A percentile compares a stretch with the other conserved stretches of the same genome.
phyloP scores from a whole-genome alignment of 1,140 invertebrate genomes.

The Pseudomyrmex dendroicus region DNA sequence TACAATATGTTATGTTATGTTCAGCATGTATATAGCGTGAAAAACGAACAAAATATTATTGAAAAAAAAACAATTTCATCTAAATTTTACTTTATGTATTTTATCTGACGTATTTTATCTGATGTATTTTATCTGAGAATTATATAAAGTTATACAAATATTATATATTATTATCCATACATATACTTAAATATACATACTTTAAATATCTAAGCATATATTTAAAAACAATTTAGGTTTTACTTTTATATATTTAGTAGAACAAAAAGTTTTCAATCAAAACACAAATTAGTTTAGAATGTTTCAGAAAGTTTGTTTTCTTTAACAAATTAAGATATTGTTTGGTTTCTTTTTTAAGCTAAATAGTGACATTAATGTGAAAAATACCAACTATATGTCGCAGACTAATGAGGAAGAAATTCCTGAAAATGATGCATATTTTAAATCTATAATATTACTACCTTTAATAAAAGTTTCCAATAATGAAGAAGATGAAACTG shows the following conservation, averaged over 20 bases:
- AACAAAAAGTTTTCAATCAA: not conserved
- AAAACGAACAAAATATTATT: too few species aligned
- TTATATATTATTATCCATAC: too few species aligned
- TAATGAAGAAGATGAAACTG: conserved; percentile 92
- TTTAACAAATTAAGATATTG: not conserved
- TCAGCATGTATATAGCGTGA: too few species aligned
- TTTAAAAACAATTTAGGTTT: not conserved
- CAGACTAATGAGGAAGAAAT: conserved; percentile 77
- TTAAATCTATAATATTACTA: conserved; percentile 90
- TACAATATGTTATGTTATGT: too few species aligned
- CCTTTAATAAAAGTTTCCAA: conserved; percentile 91
- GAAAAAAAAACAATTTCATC: too few species aligned
- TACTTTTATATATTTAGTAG: not conserved
- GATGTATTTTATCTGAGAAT: too few species aligned
- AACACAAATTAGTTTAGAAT: not conserved
- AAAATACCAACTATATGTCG: conserved; percentile 70
- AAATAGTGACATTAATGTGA: conserved; percentile 78
- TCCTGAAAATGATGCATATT: conserved; percentile 89
- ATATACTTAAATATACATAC: too few species aligned
- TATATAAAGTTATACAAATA: too few species aligned
- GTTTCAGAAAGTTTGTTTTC: conserved; percentile 6
- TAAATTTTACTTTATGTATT: too few species aligned
- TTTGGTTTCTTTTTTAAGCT: conserved; percentile 65
- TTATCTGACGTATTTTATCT: too few species aligned
- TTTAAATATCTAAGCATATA: too few species aligned